Evolutionary conservation across 2,888 invertebrate species (phyloP).

Genomic region (Heteromurus nitidus): DNA sequence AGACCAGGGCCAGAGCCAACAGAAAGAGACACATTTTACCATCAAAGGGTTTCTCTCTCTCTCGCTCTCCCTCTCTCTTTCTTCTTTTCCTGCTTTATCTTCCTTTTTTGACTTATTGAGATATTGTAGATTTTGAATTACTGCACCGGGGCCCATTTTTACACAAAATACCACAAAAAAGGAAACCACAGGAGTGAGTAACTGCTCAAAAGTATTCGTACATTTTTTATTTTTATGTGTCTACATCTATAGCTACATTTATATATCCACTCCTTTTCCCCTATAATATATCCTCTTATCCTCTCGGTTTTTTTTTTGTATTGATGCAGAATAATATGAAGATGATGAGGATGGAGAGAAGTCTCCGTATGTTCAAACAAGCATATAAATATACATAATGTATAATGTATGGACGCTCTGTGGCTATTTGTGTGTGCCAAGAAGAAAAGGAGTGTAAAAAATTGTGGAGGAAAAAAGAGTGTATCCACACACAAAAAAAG

Average conservation of each 20-base stretch:
- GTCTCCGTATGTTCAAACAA: too few species aligned
- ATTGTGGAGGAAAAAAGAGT: conserved; percentile 17
- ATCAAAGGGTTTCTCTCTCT: conserved; percentile 50
- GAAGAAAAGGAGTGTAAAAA: conserved; percentile 40
- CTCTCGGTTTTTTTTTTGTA: conserved; percentile 30
- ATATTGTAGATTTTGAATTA: conserved; percentile 66
- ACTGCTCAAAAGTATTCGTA: background rate
- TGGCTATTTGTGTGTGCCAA: conserved; percentile 55
- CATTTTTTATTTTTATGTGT: conserved; percentile 37
- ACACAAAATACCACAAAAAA: conserved; percentile 48
- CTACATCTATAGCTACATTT: too few species aligned
- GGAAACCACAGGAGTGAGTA: background rate
- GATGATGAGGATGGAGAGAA: too few species aligned
- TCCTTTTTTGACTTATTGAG: conserved; percentile 63
- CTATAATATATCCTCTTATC: too few species aligned
- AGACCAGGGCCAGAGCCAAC: conserved; percentile 28
- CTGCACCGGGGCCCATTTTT: conserved; percentile 60
- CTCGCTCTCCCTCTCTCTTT: conserved; percentile 22
- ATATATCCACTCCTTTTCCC: too few species aligned
- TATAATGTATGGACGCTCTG: conserved; percentile 58
- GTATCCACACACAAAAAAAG: background rate
- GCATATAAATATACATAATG: conserved; percentile 58
- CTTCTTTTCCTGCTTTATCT: conserved; percentile 36
- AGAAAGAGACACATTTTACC: conserved; percentile 34
- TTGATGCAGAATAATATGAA: too few species aligned